Base-by-base conservation (phyloP, 1,140 invertebrate species). In the Choristoneura fumiferana region DNA sequence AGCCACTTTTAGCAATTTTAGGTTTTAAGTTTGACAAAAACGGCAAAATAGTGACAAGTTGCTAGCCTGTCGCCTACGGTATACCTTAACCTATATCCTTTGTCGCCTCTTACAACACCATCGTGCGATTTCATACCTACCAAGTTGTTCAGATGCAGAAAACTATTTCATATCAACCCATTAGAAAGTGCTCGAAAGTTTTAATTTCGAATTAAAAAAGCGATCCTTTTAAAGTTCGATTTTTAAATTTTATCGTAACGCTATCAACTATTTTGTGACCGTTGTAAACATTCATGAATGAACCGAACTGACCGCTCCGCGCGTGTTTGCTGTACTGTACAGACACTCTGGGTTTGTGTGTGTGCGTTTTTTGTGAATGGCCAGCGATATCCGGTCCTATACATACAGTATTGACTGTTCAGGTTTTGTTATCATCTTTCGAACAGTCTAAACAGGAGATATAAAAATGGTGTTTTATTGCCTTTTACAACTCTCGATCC, bases 381-480 rank as follows among this genome's bases (percentile, higher is more conserved):
- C 74, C 78, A 66, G 63, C 71, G 75, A 85, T 84, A 86, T 88
- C 85, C 85, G 85, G 85, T 87, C 81, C 74, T 71, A 65, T 65
- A 73, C 71, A 71, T 22, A 29, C 43, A 49, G 43, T 82, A 78
- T 81, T 63, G 75, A 63, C 65, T 66, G 69, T 73, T 78, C 82
- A 81, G 80, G 81, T 86, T 86, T 81, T 71, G 83, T 87, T 88
- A 88, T 88, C 84, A 88, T 72, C 79, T 80, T 78, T 80, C 77
- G 69, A 65, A 65, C 73, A 83, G 84, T 88, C 84, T 88, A 88
- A 88, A 88, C 78, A 88, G 57, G 66, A 74, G 76, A 86, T 84
- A 88, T 88, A 88, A 88, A 88, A 86, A 86, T 85, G 73, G 78
- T 81, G 80, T 84, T 86, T 88, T 88, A 88, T 88, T 82, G 65